phyloP scores from a whole-genome alignment of 2,113 vertebrate species.

The Genyomyrus donnyi region DNA sequence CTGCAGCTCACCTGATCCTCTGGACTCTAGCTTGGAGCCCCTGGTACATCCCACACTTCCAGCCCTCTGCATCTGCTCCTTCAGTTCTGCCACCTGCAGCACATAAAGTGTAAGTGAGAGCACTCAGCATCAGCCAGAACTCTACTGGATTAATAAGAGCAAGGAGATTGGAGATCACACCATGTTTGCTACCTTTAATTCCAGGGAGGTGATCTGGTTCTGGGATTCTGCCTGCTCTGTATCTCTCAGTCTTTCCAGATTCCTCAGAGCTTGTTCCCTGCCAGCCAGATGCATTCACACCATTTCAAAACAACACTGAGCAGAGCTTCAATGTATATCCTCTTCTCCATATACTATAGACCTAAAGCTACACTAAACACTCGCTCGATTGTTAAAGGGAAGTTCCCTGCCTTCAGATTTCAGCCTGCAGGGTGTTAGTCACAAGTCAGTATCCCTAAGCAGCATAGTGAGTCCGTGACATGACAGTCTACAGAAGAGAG shows the following conservation, averaged over 20 bases:
- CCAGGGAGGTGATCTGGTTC: constrained; percentile 37
- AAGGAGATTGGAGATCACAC: neutral
- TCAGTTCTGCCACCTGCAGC: constrained; percentile 36
- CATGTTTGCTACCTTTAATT: constrained; percentile 40
- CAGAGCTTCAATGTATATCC: neutral
- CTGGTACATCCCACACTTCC: neutral
- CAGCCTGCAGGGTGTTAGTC: neutral
- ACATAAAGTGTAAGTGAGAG: neutral
- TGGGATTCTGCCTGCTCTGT: constrained; percentile 38
- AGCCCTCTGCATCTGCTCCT: constrained; percentile 17
- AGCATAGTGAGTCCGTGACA: neutral
- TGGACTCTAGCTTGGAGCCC: constrained; percentile 1
- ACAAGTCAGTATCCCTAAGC: neutral
- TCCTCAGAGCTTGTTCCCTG: constrained; percentile 43
- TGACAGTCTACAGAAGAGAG: neutral
- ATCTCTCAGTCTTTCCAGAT: constrained; percentile 36
- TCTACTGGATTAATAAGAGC: neutral
- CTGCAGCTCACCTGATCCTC: constrained; percentile 28
- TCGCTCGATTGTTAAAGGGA: neutral
- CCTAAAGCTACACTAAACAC: neutral
- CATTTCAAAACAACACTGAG: neutral
- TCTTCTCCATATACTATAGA: neutral
- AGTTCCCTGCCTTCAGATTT: neutral
- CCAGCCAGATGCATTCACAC: neutral
- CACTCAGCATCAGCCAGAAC: neutral